Base-by-base conservation (phyloP, 2,113 vertebrate species). In the Corvus cornix region DNA sequence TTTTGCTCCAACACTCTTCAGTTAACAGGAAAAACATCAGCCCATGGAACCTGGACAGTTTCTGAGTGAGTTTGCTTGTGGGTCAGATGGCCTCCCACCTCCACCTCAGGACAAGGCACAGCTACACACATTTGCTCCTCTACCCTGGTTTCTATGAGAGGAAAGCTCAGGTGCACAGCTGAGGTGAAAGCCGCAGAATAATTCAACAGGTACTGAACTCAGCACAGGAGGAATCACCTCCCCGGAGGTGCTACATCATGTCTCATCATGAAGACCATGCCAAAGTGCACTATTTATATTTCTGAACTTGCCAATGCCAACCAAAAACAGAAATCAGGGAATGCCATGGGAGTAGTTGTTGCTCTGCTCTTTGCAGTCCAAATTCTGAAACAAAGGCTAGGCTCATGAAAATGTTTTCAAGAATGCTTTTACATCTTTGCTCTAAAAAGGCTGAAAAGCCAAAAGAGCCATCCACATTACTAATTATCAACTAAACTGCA, bases 201-300 rank as follows among this genome's bases (percentile, higher is more conserved):
- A 68, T 52, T 33, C 75, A n/a, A 14, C 22, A 49, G 27, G 31
- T 33, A 19, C 46, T 31, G 44, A 46, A 41, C 46, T 68, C 28
- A 64, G n/a, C 56, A 66, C 22, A 7, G 1, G 37, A 20, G 66
- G 37, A 73, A 33, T 43, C 20, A 51, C 19, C 28, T 91, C 22
- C 31, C 19, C 31, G 0, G 0, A 55, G 77, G 41, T 35, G 48
- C 43, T 78, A 15, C 26, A 17, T 53, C 16, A 9, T 30, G 7
- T 43, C 43, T 62, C 10, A 41, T 33, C 39, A 28, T 4, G 10
- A 63, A 64, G 41, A 69, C 26, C 1, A 0, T 8, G 20, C 22
- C 64, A 59, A 93, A 73, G 7, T 13, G 11, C 13, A 39, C 28
- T 81, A 3, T 73, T 41, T 49, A 2, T 58, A 43, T 48, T 87